Evolutionary conservation across 2,888 invertebrate genomes (phyloP), one percentile per base, ranked within the genome.

Genomic region (Rugalucina vietnamica): DNA sequence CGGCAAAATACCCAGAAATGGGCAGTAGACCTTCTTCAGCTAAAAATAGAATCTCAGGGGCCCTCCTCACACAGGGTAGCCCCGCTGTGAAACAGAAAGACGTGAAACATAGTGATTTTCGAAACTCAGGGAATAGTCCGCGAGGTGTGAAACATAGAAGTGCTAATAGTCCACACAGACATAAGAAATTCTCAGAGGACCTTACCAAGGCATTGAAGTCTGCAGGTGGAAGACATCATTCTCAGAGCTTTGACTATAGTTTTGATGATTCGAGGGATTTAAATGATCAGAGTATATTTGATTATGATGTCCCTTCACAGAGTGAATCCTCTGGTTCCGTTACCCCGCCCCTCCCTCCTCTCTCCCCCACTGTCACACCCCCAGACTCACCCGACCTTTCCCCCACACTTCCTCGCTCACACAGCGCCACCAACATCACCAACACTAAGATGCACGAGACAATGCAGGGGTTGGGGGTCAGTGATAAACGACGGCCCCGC

Each of bases 301-400:
- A 92, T 80, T 91, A 90, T 36, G 86, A 85, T 43, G 85, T 75
- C 8, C 81, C 87, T n/a, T 76, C 81, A 0, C 89, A 90, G 72
- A 91, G 90, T 71, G 86, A 86, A 27, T 90, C 91, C 12, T 88
- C 91, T 12, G 81, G 89, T 18, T 92, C 93, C 14, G 89, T 91
- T n/a, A 93, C 92, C 21, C 91, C 91, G 8, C 93, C 93, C 36
- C 88, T 92, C 57, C 92, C 91, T 50, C 92, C 92, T 29, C 87
- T 92, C 24, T 93, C 93, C 57, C 91, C 91, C 2, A 86, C 88
- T 60, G 89, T 90, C 73, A 87, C 91, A 37, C 89, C 90, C 8
- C 90, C 91, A 24, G 88, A 84, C 4, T 90, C 91, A 12, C 89
- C 86, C n/a, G 82, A 79, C 36, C 88, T 77, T 12, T 39, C 79